Base-by-base conservation (phyloP, 2,888 invertebrate genomes). In the Pheosia tremula region DNA sequence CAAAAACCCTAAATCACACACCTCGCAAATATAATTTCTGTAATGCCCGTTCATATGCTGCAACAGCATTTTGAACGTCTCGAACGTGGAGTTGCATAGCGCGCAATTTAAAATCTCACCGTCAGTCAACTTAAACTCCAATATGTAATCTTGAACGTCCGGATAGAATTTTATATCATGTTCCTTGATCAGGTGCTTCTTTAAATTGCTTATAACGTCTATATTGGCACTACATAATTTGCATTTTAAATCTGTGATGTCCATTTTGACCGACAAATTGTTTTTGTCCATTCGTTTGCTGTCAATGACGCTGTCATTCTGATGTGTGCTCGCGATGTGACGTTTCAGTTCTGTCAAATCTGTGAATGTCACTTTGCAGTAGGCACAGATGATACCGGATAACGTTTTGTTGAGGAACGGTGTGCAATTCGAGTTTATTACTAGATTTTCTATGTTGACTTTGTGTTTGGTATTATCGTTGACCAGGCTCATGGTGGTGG, bases 1-100 rank as follows among this genome's bases (percentile, higher is more conserved):
- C 36, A 91, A 86, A 61, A 89, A 93, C 0, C 92, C 92, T 67
- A 88, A 66, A 62, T 91, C 90, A 58, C 93, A 93, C 0, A 85
- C 82, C 1, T 90, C 90, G 43, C 93, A 93, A 0, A 92, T 81
- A 63, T 83, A 91, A 59, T 92, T 91, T 37, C 91, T 82, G 58
- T 91, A 92, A 71, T 92, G 93, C 0, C 88, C 85, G 41, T 92
- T 92, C 92, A 93, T 92, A 13, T 93, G 93, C 64, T 91, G 91
- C 0, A 89, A 13, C 0, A 92, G 57, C 87, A 88, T 91, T 77
- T 91, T 91, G 41, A 92, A 92, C 0, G 91, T 91, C 57, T 91
- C 91, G 60, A 84, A 93, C 0, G 83, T 88, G 0, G 90, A 90
- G 56, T 86, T 68, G 52, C 93, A 93, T 0, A 91, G 56, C 0